Conservation (phyloP, 2,888 invertebrate genomes). For the Xestobium rufovillosum region DNA sequence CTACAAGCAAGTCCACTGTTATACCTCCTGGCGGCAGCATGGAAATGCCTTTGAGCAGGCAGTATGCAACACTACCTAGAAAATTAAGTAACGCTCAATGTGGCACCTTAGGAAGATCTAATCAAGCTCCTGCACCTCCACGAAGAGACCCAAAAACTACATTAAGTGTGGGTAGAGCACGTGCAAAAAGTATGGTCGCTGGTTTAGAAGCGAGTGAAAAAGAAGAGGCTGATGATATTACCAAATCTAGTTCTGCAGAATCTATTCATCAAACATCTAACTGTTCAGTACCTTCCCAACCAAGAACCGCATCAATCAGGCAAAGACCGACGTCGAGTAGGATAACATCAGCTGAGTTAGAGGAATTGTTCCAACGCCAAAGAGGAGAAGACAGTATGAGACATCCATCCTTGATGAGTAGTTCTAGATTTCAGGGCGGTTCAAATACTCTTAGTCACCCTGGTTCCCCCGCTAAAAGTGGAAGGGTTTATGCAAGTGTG, state of each 20-base stretch:
- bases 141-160: constrained; percentile 91
- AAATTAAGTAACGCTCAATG: constrained; percentile 53
- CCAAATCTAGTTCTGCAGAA: constrained; percentile 76
- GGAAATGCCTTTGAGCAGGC: constrained; percentile 49
- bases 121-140: constrained; percentile 87
- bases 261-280: constrained; percentile 58
- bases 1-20: constrained; percentile 48
- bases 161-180: constrained; percentile 83
- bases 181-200: constrained; percentile 90
- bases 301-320: constrained; percentile 85
- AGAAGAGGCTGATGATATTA: constrained; percentile 63
- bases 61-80: constrained; percentile 79
- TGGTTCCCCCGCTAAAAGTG: constrained; percentile 59
- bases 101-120: constrained; percentile 50
- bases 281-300: constrained; percentile 54
- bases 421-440: constrained; percentile 63
- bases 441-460: constrained; percentile 48
- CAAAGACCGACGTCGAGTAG: constrained; percentile 80
- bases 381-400: constrained; percentile 46
- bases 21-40: constrained; percentile 38
- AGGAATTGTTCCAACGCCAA: constrained; percentile 87
- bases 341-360: constrained; percentile 85
- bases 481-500: constrained; percentile 82
- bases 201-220: constrained; percentile 70
- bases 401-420: constrained; percentile 57